Conservation (phyloP, 2,888 invertebrate species). For the Cosmia pyralina region DNA sequence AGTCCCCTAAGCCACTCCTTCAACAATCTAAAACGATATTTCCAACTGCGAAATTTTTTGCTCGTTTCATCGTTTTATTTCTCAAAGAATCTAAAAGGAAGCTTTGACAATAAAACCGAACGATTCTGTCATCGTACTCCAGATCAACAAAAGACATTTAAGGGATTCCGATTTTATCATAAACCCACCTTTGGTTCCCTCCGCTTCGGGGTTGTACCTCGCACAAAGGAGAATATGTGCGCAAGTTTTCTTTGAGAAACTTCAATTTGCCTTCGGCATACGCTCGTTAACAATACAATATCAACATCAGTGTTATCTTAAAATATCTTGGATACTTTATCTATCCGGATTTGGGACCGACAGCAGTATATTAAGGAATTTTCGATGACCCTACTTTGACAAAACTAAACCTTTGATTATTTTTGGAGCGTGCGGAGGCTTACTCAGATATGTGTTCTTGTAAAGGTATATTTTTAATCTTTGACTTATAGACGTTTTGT, state of each 20-base stretch:
- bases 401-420: conserved; percentile 45
- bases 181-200: conserved; percentile 54
- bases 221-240: conserved; percentile 61
- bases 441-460: conserved; percentile 8
- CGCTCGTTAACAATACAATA: conserved; percentile 60
- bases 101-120: conserved; percentile 60
- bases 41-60: conserved; percentile 35
- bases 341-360: conserved; percentile 41
- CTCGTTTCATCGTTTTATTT: conserved; percentile 52
- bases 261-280: conserved; percentile 59
- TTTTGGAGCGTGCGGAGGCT: conserved; percentile 8
- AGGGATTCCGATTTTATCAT: conserved; percentile 62
- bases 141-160: conserved; percentile 62
- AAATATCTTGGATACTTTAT: conserved; percentile 50
- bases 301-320: conserved; percentile 47
- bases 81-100: conserved; percentile 45
- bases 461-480: conserved; percentile 31
- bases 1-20: conserved; percentile 13
- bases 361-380: conserved; percentile 30
- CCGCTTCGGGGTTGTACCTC: conserved; percentile 49
- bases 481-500: conserved; percentile 23
- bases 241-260: conserved; percentile 55
- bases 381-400: conserved; percentile 25
- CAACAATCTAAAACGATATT: conserved; percentile 46
- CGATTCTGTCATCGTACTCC: conserved; percentile 57